A percentile compares a stretch with the other conserved stretches of the same genome.
These are phyloP conservation scores for Parazoanthus atlanticus DNA, from an alignment of 92 coral and sea anemone genomes.

Conservation along the genomic window DNA sequence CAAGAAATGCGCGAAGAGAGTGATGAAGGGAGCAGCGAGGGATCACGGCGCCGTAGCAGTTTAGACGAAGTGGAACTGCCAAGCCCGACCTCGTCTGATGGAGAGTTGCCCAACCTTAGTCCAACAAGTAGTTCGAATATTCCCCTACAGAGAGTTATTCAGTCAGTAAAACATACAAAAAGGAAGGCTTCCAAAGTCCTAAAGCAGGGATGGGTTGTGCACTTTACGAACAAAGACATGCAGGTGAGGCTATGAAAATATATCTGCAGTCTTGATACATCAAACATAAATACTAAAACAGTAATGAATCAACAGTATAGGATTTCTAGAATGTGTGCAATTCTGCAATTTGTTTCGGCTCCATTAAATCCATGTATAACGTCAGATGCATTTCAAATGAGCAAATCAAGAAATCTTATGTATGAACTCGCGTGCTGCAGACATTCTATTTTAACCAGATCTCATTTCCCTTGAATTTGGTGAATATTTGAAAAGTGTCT, in stretches of 20 bases:
- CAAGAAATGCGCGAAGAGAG: conserved; percentile 69
- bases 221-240: conserved; percentile 92
- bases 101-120: conserved; percentile 69
- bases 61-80: conserved; percentile 69
- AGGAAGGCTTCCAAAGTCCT: conserved; percentile 95
- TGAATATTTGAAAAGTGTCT: no score
- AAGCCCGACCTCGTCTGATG: conserved; percentile 80
- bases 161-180: conserved; percentile 96
- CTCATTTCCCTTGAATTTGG: no score
- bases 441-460: no score
- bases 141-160: conserved; percentile 96
- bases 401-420: no score
- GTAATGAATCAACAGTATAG: no score
- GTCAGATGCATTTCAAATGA: no score
- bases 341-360: no score
- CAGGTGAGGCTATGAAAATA: conserved; percentile 57
- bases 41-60: conserved; percentile 71
- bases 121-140: conserved; percentile 89
- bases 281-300: no score
- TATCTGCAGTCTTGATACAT: neutral
- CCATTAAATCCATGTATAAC: no score
- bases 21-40: conserved; percentile 64
- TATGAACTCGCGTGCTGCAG: no score
- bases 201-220: conserved; percentile 99
- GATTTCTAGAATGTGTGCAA: no score